Percentiles rank a stretch among this genome's conserved stretches.
Conservation (phyloP, 2,888 invertebrate species). For the Panzeria rudis region DNA sequence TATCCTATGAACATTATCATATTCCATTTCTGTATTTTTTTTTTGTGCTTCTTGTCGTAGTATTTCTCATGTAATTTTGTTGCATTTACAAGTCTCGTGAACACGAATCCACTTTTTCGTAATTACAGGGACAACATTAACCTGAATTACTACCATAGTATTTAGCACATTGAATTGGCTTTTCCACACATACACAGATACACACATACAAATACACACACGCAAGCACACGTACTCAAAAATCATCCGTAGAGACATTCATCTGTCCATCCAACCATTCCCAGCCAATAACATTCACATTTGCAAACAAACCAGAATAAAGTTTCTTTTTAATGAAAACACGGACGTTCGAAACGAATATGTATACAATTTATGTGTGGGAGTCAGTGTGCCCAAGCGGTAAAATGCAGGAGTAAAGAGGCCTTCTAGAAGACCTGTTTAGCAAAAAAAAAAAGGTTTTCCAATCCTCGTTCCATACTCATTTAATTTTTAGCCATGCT, state of each 20-base stretch:
- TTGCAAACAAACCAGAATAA: constrained; percentile 31
- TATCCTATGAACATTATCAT: constrained; percentile 51
- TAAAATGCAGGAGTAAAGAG: too few species aligned
- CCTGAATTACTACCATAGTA: constrained; percentile 66
- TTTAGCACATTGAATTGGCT: constrained; percentile 46
- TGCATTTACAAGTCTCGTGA: constrained; percentile 17
- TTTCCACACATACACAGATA: not conserved
- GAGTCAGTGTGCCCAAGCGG: constrained; percentile 7
- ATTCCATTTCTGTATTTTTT: constrained; percentile 18
- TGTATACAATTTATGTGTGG: constrained; percentile 16
- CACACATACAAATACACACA: not conserved
- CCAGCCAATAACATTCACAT: constrained; percentile 24
- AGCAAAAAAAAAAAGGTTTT: too few species aligned
- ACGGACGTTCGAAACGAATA: constrained; percentile 7
- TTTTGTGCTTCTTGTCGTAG: not conserved
- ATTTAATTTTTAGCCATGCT: too few species aligned
- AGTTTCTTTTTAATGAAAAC: constrained; percentile 39
- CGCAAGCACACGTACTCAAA: not conserved
- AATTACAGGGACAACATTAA: constrained; percentile 70
- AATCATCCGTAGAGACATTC: not conserved
- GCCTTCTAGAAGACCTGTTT: too few species aligned
- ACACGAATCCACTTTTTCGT: constrained; percentile 53
- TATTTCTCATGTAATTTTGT: constrained; percentile 32
- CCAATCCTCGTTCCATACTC: too few species aligned
- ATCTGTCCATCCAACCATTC: constrained; percentile 7